Conservation (phyloP, 1,140 invertebrate species). For the Meteorus sp. region DNA sequence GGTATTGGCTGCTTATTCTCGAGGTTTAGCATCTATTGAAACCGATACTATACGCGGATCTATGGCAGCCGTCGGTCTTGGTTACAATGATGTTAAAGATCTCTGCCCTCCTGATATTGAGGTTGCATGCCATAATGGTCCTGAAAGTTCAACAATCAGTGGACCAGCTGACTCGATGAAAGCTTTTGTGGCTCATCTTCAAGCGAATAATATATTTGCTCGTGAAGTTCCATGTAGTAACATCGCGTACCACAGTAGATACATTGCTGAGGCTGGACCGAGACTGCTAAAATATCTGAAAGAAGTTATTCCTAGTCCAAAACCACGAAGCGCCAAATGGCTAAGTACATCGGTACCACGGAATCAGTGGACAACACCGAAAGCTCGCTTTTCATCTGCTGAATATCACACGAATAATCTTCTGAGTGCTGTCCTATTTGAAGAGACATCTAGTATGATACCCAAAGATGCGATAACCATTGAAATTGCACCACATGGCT, state of each 20-base stretch:
- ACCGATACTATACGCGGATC: slow-evolving; percentile 74
- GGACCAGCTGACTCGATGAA: slow-evolving; percentile 64
- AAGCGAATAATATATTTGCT: slow-evolving; percentile 74
- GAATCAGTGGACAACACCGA: slow-evolving; percentile 71
- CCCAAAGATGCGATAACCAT: slow-evolving; percentile 79
- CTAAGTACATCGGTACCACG: slow-evolving; percentile 84
- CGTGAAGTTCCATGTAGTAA: slow-evolving; percentile 70
- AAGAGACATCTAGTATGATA: slow-evolving; percentile 77
- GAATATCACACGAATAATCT: slow-evolving; percentile 95
- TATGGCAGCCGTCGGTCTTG: slow-evolving; percentile 81
- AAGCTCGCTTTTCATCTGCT: slow-evolving; percentile 75
- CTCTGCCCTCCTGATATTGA: slow-evolving; percentile 62
- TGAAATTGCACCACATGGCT: slow-evolving; percentile 83
- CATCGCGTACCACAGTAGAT: slow-evolving; percentile 74
- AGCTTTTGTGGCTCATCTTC: slow-evolving; percentile 53
- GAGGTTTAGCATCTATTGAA: slow-evolving; percentile 82
- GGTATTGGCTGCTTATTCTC: slow-evolving; percentile 77
- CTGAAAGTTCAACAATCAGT: slow-evolving; percentile 72
- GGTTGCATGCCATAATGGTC: slow-evolving; percentile 73
- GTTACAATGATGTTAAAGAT: slow-evolving; percentile 62
- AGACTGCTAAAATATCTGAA: slow-evolving; percentile 72
- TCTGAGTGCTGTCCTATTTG: slow-evolving; percentile 81
- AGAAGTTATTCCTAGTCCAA: slow-evolving; percentile 71
- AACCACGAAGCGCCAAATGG: slow-evolving; percentile 77
- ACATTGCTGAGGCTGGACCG: slow-evolving; percentile 68